phyloP scores from a whole-genome alignment of 1,140 invertebrate genomes.

The Fragariocoptes setiger region DNA sequence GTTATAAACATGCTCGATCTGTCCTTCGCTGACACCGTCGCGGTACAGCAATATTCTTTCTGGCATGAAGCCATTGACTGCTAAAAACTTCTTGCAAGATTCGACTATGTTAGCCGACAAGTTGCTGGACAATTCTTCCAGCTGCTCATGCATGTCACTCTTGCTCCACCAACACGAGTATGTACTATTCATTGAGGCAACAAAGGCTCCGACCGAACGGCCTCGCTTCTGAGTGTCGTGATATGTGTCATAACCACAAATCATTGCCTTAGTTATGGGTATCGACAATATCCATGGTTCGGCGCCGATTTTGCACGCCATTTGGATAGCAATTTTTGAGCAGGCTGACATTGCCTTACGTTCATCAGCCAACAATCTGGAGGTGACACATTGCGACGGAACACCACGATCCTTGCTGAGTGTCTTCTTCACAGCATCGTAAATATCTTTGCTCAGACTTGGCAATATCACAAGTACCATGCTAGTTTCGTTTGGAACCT shows the following conservation, averaged over 20 bases:
- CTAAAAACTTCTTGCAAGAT: conserved; percentile 17
- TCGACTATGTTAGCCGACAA: conserved; percentile 19
- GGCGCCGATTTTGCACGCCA: conserved; percentile 26
- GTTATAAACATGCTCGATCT: conserved; percentile 16
- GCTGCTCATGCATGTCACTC: conserved; percentile 17
- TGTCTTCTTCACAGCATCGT: conserved; percentile 50
- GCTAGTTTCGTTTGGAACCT: background rate
- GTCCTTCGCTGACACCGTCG: conserved; percentile 22
- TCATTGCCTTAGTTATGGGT: conserved; percentile 20
- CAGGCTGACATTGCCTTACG: conserved; percentile 29
- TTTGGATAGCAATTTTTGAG: conserved; percentile 34
- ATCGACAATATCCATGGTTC: conserved; percentile 23
- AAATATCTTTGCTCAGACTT: conserved; percentile 33
- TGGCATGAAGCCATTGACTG: conserved; percentile 14
- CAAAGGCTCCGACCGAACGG: conserved; percentile 18
- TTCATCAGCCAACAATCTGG: conserved; percentile 22
- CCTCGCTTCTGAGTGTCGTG: conserved; percentile 17
- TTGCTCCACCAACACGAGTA: conserved; percentile 38
- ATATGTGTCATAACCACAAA: conserved; percentile 22
- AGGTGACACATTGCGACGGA: conserved; percentile 32
- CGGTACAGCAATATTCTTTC: conserved; percentile 19
- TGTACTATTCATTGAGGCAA: conserved; percentile 18
- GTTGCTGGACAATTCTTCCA: conserved; percentile 18
- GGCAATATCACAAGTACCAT: conserved; percentile 29
- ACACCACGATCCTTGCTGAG: conserved; percentile 30